Base-by-base conservation (phyloP, 2,797 vertebrate species). In the Poecilia velifera region DNA sequence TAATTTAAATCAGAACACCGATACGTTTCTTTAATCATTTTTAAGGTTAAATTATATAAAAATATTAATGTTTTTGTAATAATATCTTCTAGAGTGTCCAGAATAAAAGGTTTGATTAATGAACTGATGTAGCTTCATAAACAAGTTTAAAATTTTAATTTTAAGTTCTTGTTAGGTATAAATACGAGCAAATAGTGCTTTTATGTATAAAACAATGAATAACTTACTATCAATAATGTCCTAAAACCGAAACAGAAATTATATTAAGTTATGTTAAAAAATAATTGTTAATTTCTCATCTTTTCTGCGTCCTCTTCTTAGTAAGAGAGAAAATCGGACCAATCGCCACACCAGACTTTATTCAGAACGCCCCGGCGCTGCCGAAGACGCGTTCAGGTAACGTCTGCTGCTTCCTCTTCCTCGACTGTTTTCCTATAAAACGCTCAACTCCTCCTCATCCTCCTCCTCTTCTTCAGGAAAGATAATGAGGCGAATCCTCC, bases 361-460 rank as follows among this genome's bases (percentile, higher is more conserved):
- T 97, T 43, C 96, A 97, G 74, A 96, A 97, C 36, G 96, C 96
- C 51, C 96, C 96, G 0, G 93, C 90, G 6, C 94, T 97, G 47
- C 96, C 96, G 0, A 97, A 97, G 89, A 97, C 96, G 1, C 95
- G 96, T 75, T 97, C 96, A 94, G 96, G 96, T 97, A 93, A 83
- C 25, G 43, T 4, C 4, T 57, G 2, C 55, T 45, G 28, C 22
- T 72, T 57, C 51, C 0, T 49, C 72, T 22, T 20, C 12, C 46
- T 43, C 64, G 49, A 31, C 12, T n/a, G 41, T 28, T 34, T 53
- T 71, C 55, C 31, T 71, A 36, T 57, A 36, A 75, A 59, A 73
- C 59, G 6, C 73, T 46, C 20, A 31, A 10, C 55, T 51, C 28
- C 16, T 3, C 12, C 59, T 71, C 2, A 55, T 71, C 9, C 22